These are phyloP conservation scores for Microctenopoma stevenorrisi DNA, from an alignment of 2,797 vertebrate species.

Conservation along the genomic window DNA sequence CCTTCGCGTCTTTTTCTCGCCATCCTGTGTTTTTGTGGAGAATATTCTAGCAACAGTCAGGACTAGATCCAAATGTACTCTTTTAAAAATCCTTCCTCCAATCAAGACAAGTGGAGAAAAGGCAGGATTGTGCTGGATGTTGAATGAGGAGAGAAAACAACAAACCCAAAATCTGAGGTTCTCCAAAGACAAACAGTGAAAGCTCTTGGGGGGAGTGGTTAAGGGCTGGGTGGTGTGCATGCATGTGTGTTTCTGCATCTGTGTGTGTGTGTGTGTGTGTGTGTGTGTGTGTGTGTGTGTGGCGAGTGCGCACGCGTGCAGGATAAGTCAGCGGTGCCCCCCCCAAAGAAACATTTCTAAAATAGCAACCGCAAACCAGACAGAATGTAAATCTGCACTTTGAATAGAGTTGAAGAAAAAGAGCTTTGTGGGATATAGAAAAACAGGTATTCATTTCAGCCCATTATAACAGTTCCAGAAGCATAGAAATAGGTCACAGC, in stretches of 20 bases:
- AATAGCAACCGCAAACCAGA: constrained; percentile 84
- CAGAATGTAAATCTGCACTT: constrained; percentile 84
- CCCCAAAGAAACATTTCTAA: constrained; percentile 72
- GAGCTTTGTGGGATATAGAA: constrained; percentile 73
- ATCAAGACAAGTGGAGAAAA: constrained; percentile 71
- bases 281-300: constrained; percentile 40
- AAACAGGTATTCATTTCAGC: constrained; percentile 82
- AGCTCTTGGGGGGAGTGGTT: constrained; percentile 59
- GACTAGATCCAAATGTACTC: constrained; percentile 31
- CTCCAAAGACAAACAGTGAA: constrained; percentile 77
- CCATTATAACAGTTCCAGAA: constrained; percentile 75
- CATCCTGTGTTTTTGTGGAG: constrained; percentile 22
- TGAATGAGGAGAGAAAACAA: constrained; percentile 75
- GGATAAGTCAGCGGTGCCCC: constrained; percentile 44
- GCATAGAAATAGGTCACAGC: constrained; percentile 76
- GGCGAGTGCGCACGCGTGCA: constrained; percentile 26
- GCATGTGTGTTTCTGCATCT: constrained; percentile 6
- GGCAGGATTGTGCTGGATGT: constrained; percentile 67
- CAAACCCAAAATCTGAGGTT: constrained; percentile 73
- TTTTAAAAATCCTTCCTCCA: constrained; percentile 53
- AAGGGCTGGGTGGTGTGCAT: constrained; percentile 39
- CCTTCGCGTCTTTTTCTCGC: not conserved
- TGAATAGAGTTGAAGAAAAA: constrained; percentile 74
- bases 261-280: constrained; percentile 40
- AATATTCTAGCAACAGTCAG: constrained; percentile 29